phyloP scores from a whole-genome alignment of 2,797 vertebrate species.

The Anguilla anguilla region DNA sequence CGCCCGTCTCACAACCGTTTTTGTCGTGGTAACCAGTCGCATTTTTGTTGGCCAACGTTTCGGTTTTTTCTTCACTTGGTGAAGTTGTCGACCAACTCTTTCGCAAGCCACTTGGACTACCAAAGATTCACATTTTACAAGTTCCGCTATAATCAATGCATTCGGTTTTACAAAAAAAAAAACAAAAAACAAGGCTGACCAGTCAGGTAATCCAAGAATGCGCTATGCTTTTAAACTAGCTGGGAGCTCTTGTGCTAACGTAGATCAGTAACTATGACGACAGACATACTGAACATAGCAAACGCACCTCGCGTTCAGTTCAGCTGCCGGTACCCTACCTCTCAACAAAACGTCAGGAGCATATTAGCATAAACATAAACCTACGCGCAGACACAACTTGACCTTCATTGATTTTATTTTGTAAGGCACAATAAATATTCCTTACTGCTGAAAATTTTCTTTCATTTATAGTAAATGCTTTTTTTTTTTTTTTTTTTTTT shows the following conservation, averaged over 20 bases:
- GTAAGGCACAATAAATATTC: constrained; percentile 80
- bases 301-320: not conserved
- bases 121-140: too few species aligned
- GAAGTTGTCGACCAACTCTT: too few species aligned
- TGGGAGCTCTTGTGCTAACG: not conserved
- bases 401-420: constrained; percentile 64
- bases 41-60: too few species aligned
- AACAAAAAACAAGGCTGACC: not conserved
- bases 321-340: not conserved
- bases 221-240: not conserved
- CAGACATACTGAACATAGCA: not conserved
- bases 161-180: not conserved
- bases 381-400: constrained; percentile 27
- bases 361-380: not conserved
- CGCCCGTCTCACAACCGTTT: too few species aligned
- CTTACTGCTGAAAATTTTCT: constrained; percentile 76
- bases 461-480: constrained; percentile 76
- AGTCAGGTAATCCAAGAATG: not conserved
- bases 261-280: not conserved
- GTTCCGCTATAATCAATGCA: not conserved
- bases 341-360: not conserved
- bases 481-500: constrained; percentile 49
- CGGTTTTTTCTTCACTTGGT: too few species aligned
- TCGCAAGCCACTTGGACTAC: not conserved
- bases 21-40: too few species aligned